A percentile compares a stretch with the other conserved stretches of the same genome.
These are phyloP conservation scores for Nerophis lumbriciformis DNA, from an alignment of 2,113 vertebrate species.

Conservation along the genomic window DNA sequence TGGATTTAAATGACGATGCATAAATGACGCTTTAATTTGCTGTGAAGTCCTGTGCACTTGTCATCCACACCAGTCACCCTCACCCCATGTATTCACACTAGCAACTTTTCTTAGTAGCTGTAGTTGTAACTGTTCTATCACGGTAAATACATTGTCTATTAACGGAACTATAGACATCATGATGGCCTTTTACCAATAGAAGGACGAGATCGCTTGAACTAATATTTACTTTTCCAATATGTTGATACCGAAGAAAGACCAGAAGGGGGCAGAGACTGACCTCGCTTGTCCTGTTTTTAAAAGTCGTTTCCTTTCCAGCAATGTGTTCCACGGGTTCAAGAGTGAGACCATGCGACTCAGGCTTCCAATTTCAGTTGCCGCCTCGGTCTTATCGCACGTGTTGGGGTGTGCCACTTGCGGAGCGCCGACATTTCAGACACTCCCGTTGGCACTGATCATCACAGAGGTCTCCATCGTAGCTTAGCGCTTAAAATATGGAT, in stretches of 20 bases:
- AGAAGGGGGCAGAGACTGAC: constrained; percentile 31
- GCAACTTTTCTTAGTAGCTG: too few relatives aligned
- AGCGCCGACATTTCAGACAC: constrained; percentile 22
- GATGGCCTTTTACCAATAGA: background rate
- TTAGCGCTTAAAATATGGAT: constrained; percentile 45
- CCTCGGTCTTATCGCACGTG: constrained; percentile 21
- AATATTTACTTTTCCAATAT: background rate
- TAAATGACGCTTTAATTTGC: too few relatives aligned
- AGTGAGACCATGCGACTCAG: constrained; percentile 32
- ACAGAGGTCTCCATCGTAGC: constrained; percentile 40
- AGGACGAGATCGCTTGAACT: background rate
- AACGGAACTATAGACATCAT: background rate
- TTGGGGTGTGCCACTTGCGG: constrained; percentile 2
- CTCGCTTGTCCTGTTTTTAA: background rate
- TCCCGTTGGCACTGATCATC: constrained; percentile 29
- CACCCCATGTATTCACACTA: too few relatives aligned
- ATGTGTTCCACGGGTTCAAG: constrained; percentile 15
- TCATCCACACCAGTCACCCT: too few relatives aligned
- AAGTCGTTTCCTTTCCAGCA: constrained; percentile 1
- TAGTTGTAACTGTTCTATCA: too few relatives aligned
- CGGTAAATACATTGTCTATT: too few relatives aligned
- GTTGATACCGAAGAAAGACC: constrained; percentile 4
- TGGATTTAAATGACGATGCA: too few relatives aligned
- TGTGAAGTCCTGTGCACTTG: too few relatives aligned
- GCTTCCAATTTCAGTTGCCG: constrained; percentile 22